Evolutionary conservation across 2,797 vertebrate species (phyloP).

Genomic region (Liasis olivaceus): DNA sequence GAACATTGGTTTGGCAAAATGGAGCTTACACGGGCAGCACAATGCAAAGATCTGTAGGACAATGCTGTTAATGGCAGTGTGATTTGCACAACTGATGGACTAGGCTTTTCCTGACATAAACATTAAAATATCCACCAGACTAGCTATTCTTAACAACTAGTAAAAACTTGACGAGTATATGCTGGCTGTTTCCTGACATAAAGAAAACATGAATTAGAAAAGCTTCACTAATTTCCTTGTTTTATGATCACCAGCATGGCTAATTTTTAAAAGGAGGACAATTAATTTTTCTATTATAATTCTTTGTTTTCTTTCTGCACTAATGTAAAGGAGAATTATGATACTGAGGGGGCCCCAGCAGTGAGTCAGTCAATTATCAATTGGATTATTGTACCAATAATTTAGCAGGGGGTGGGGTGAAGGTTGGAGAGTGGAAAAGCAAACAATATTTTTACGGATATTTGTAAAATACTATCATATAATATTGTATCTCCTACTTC

Average conservation of each 20-base stretch:
- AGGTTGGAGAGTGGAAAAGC: neutral
- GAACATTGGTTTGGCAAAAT: neutral
- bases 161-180: neutral
- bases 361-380: neutral
- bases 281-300: constrained; percentile 17
- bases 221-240: neutral
- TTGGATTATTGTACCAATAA: neutral
- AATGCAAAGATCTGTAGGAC: neutral
- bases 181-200: neutral
- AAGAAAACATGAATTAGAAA: neutral
- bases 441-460: constrained; percentile 2
- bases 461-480: neutral
- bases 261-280: neutral
- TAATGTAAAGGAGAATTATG: neutral
- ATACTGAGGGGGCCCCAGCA: neutral
- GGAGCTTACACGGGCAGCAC: neutral
- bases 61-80: neutral
- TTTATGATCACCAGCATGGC: neutral
- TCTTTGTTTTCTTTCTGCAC: constrained; percentile 11
- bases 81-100: neutral
- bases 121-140: neutral
- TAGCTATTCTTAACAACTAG: neutral
- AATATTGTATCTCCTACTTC: neutral
- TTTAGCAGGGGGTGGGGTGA: neutral
- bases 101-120: neutral